Evolutionary conservation across 1,140 invertebrate genomes (phyloP).

Genomic region (Euglossa dilemma): DNA sequence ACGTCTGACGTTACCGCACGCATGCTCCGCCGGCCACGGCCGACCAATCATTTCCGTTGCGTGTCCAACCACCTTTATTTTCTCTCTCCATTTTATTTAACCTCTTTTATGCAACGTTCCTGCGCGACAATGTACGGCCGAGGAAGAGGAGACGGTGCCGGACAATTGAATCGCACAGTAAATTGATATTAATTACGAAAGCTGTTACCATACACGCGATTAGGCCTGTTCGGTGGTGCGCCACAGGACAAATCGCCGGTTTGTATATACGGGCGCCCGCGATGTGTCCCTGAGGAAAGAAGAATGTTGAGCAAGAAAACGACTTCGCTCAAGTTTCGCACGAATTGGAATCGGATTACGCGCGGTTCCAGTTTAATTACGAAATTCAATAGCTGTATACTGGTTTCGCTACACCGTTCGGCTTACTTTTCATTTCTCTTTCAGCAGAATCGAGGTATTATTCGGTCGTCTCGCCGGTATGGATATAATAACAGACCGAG

Average conservation of each 20-base stretch:
- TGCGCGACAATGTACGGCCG: not conserved
- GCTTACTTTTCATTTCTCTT: slow-evolving; percentile 1
- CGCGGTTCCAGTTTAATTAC: slow-evolving; percentile 51
- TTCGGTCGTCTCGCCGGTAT: not conserved
- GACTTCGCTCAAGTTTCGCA: slow-evolving; percentile 42
- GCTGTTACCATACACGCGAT: not conserved
- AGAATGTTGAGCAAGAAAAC: slow-evolving; percentile 41
- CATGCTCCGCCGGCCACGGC: slow-evolving; percentile 42
- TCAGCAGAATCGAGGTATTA: not conserved
- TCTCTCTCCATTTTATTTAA: slow-evolving; percentile 26
- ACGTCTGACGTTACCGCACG: slow-evolving; percentile 43
- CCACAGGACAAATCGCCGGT: not conserved
- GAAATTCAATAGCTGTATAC: slow-evolving; percentile 44
- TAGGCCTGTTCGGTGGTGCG: not conserved
- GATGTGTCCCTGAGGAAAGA: not conserved
- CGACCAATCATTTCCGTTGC: slow-evolving; percentile 55
- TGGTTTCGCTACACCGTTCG: slow-evolving; percentile 3
- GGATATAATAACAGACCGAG: not conserved
- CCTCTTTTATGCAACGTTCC: slow-evolving; percentile 17
- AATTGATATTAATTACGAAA: not conserved
- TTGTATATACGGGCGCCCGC: not conserved
- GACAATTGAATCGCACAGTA: not conserved
- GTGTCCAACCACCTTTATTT: not conserved
- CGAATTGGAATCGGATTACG: slow-evolving; percentile 56
- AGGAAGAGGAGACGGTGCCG: not conserved